Conservation (phyloP, 2,888 invertebrate genomes). For the Pseudococcus viburni region DNA sequence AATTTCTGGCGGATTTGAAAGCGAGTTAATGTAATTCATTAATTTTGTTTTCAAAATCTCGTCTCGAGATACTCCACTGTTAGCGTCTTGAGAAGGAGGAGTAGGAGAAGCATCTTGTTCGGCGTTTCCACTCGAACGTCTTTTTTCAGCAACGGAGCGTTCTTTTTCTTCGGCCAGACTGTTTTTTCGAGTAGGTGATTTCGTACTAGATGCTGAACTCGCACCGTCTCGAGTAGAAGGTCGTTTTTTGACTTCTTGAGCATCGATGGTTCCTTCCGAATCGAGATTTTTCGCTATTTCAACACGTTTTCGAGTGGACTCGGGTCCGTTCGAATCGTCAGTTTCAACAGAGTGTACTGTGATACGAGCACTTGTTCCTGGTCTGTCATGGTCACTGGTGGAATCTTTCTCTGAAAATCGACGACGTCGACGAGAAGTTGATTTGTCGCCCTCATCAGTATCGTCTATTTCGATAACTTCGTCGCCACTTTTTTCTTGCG, state of each 20-base stretch:
- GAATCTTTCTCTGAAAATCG: not conserved
- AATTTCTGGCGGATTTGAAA: conserved; percentile 3
- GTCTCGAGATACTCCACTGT: not conserved
- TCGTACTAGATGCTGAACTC: not conserved
- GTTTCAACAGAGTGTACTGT: not conserved
- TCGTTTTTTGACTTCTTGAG: not conserved
- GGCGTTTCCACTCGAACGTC: not conserved
- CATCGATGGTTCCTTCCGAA: not conserved
- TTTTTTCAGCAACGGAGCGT: not conserved
- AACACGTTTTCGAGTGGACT: not conserved
- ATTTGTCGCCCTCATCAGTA: not conserved
- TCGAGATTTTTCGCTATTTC: not conserved
- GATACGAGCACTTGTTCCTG: not conserved
- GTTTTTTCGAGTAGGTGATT: not conserved
- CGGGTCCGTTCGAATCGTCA: not conserved
- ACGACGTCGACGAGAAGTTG: not conserved
- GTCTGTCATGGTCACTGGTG: not conserved
- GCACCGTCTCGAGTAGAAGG: not conserved
- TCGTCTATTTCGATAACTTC: conserved; percentile 27
- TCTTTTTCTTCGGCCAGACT: not conserved
- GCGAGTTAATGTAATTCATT: not conserved
- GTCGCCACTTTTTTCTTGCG: not conserved
- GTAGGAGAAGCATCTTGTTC: not conserved
- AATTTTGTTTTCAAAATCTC: not conserved
- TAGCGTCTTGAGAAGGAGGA: not conserved